phyloP scores from a whole-genome alignment of 2,797 vertebrate species.

The Gymnodraco acuticeps region DNA sequence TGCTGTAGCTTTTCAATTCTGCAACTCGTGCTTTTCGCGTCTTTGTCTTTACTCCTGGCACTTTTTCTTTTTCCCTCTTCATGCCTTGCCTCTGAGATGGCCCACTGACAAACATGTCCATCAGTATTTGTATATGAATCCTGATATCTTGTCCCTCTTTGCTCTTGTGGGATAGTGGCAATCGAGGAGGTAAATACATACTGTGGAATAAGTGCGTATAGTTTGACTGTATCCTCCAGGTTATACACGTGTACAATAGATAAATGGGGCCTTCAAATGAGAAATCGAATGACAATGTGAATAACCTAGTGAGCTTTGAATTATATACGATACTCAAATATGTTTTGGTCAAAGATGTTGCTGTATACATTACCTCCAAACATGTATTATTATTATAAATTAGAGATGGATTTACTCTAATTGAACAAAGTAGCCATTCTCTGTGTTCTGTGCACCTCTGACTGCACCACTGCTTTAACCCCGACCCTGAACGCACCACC shows the following conservation, averaged over 20 bases:
- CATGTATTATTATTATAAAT: conserved; percentile 56
- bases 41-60: neutral
- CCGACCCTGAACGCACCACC: conserved; percentile 29
- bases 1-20: conserved; percentile 40
- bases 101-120: conserved; percentile 48
- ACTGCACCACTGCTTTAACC: conserved; percentile 51
- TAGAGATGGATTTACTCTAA: conserved; percentile 73
- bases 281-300: conserved; percentile 49
- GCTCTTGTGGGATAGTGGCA: neutral
- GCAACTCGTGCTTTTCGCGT: neutral
- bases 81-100: conserved; percentile 40
- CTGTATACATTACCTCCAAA: conserved; percentile 69
- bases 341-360: conserved; percentile 64
- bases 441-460: conserved; percentile 69
- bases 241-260: conserved; percentile 31
- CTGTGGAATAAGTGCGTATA: conserved; percentile 36
- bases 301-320: conserved; percentile 62
- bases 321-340: conserved; percentile 42
- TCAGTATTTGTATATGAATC: conserved; percentile 40
- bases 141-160: neutral
- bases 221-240: conserved; percentile 30
- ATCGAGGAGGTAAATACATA: conserved; percentile 9
- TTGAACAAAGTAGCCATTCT: conserved; percentile 66
- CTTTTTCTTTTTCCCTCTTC: neutral
- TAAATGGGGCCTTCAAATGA: conserved; percentile 14